phyloP scores from a whole-genome alignment of 2,113 vertebrate genomes.

The Ia io region DNA sequence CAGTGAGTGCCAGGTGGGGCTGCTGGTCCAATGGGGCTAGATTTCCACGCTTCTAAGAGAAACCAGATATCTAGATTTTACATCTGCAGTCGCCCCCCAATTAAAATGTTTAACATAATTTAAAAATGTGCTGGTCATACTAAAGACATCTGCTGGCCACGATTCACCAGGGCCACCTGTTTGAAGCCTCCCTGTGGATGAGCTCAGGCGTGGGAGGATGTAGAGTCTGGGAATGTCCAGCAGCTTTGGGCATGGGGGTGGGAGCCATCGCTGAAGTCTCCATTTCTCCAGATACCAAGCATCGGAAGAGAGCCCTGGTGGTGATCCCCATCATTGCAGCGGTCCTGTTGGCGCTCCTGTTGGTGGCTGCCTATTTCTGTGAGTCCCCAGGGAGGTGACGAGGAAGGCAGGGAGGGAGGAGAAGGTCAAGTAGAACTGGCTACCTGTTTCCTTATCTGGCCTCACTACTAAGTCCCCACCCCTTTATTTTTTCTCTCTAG shows the following conservation, averaged over 20 bases:
- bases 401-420: fast-evolving
- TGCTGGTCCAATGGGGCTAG: neutral
- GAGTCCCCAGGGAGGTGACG: neutral
- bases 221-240: neutral
- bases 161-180: neutral
- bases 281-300: neutral
- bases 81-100: neutral
- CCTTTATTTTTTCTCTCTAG: slow-evolving; percentile 4
- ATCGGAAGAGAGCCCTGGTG: slow-evolving; percentile 44
- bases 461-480: neutral
- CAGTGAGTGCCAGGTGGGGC: neutral
- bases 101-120: neutral
- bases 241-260: neutral
- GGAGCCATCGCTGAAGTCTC: neutral
- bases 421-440: neutral
- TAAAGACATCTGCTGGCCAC: neutral
- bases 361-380: slow-evolving; percentile 61
- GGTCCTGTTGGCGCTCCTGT: neutral
- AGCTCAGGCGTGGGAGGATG: neutral
- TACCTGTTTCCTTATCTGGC: neutral
- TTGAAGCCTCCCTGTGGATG: neutral
- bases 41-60: neutral
- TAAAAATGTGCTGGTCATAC: neutral
- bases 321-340: slow-evolving; percentile 45
- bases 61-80: neutral